Percentiles rank a stretch among this genome's conserved stretches.
Conservation (phyloP, 1,140 invertebrate genomes). For the Drosophila sechellia region DNA sequence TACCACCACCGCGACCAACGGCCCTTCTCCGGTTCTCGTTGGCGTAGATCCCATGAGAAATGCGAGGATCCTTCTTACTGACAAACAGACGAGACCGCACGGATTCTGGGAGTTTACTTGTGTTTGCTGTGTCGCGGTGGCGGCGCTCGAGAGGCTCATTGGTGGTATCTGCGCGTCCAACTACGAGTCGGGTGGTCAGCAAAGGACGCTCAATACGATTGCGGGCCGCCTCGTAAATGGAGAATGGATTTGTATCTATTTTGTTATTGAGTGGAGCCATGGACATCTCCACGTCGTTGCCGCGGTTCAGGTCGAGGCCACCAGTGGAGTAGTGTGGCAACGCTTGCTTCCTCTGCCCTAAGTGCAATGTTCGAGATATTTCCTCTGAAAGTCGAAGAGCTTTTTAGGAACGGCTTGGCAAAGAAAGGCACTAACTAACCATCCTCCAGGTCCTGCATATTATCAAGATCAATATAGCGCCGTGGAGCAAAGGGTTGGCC, state of each 20-base stretch:
- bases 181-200: slow-evolving; percentile 35
- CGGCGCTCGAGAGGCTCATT: slow-evolving; percentile 56
- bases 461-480: slow-evolving; percentile 79
- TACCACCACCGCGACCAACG: not conserved
- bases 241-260: slow-evolving; percentile 65
- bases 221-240: slow-evolving; percentile 72
- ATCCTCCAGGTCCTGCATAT: slow-evolving; percentile 80
- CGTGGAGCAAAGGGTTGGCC: slow-evolving; percentile 67
- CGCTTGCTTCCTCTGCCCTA: slow-evolving; percentile 18
- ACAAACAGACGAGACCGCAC: slow-evolving; percentile 74
- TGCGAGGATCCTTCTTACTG: slow-evolving; percentile 82
- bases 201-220: slow-evolving; percentile 61
- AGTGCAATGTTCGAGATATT: slow-evolving; percentile 49
- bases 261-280: slow-evolving; percentile 13
- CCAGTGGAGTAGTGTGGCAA: slow-evolving; percentile 23
- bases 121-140: slow-evolving; percentile 51
- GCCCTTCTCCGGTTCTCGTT: slow-evolving; percentile 78
- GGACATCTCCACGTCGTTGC: slow-evolving; percentile 50
- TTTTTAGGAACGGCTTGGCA: not conserved
- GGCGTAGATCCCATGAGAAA: slow-evolving; percentile 85
- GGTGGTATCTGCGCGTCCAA: slow-evolving; percentile 23
- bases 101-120: slow-evolving; percentile 76
- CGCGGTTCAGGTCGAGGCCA: slow-evolving; percentile 41
- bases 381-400: slow-evolving; percentile 53
- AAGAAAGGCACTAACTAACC: slow-evolving; percentile 35